Evolutionary conservation across 2,888 invertebrate species (phyloP), one percentile per base, ranked within the genome.

Genomic region (Phalera bucephala): DNA sequence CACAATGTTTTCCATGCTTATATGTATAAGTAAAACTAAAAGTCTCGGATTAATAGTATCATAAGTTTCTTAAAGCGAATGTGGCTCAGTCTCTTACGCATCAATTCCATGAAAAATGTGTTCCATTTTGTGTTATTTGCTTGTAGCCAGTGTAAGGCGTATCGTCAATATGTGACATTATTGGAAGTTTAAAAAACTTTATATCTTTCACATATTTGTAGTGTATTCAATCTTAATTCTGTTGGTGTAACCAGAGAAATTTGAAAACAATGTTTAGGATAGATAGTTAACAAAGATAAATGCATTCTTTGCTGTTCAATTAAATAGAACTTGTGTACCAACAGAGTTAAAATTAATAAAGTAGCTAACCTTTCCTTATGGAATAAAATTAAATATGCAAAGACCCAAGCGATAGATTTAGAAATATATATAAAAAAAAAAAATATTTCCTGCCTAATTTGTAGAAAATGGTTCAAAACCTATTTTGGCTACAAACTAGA

Each of bases 41-140:
- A n/a, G n/a, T n/a, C n/a, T n/a, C n/a, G n/a, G n/a, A n/a, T n/a
- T n/a, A n/a, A n/a, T n/a, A n/a, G n/a, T n/a, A n/a, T n/a, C n/a
- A n/a, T n/a, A n/a, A n/a, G n/a, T n/a, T n/a, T n/a, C n/a, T n/a
- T n/a, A n/a, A n/a, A n/a, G n/a, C n/a, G n/a, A n/a, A n/a, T n/a
- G n/a, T n/a, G n/a, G n/a, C n/a, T n/a, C n/a, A n/a, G n/a, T n/a
- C n/a, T n/a, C n/a, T n/a, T n/a, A n/a, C n/a, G n/a, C n/a, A n/a
- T n/a, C n/a, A 26, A 31, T 39, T 23, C 22, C 30, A 31, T 29
- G 26, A 36, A 22, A 32, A 34, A 46, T 52, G 64, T 65, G 64
- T 65, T 64, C 65, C 51, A 55, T 55, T 49, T 52, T 46, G 30
- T 36, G 56, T 51, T 26, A 22, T 50, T 65, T 64, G 58, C 57